These are phyloP conservation scores for Bufo bufo DNA, from an alignment of 2,113 vertebrate species.

Conservation along the genomic window DNA sequence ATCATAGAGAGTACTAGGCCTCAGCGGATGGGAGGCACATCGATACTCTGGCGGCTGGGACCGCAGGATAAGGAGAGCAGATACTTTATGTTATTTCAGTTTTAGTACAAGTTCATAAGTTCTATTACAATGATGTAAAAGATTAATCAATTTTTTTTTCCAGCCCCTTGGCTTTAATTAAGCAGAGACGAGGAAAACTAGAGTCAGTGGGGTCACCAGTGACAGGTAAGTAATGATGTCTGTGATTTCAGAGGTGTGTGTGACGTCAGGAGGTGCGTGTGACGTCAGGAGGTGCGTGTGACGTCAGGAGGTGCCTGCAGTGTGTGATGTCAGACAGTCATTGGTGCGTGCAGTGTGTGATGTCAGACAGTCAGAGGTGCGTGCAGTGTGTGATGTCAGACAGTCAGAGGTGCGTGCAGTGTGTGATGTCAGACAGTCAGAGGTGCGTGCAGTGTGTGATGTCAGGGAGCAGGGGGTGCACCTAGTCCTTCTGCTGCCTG, in stretches of 20 bases:
- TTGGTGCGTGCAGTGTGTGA: neutral
- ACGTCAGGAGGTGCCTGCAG: neutral
- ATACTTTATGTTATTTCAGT: too few relatives aligned
- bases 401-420: neutral
- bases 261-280: neutral
- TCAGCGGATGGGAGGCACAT: too few relatives aligned
- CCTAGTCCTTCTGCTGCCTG: too few relatives aligned
- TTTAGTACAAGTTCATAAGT: too few relatives aligned
- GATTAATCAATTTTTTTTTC: neutral
- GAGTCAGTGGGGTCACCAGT: neutral
- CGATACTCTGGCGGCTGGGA: too few relatives aligned
- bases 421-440: neutral
- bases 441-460: neutral
- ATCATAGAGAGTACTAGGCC: too few relatives aligned
- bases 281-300: neutral
- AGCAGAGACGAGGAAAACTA: conserved; percentile 52
- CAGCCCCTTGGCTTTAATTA: conserved; percentile 58
- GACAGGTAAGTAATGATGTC: neutral
- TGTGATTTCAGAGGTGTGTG: neutral
- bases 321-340: neutral
- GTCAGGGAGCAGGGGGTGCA: neutral
- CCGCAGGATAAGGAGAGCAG: too few relatives aligned
- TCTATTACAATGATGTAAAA: too few relatives aligned
- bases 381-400: neutral
- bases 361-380: neutral